These are phyloP conservation scores for Eucidaris tribuloides DNA, from an alignment of 35 echinoderm and acorn worm genomes.

Conservation along the genomic window DNA sequence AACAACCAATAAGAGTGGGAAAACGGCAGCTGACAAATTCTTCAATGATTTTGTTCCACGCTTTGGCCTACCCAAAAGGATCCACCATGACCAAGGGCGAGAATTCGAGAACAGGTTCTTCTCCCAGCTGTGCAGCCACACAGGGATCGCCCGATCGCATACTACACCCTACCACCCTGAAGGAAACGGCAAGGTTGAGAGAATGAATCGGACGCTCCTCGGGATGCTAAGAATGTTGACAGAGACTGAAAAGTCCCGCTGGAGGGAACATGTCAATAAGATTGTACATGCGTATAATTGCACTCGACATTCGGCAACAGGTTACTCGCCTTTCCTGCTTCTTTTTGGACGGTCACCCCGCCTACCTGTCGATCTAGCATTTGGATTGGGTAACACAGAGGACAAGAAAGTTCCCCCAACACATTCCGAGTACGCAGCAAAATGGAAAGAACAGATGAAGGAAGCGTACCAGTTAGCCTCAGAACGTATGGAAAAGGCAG, in stretches of 20 bases:
- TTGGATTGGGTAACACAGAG: conserved; percentile 8
- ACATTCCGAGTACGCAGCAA: neutral
- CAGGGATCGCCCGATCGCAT: neutral
- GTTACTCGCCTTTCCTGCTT: conserved; percentile 30
- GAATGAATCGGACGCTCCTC: neutral
- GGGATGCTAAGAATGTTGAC: neutral
- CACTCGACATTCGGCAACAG: conserved; percentile 5
- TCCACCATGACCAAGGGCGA: conserved; percentile 61
- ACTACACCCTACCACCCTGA: conserved; percentile 21
- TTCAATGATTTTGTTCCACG: conserved; percentile 45
- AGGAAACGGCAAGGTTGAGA: neutral
- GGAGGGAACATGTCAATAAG: neutral
- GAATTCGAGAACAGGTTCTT: conserved; percentile 44
- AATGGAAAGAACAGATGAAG: conserved; percentile 31
- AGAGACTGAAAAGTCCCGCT: conserved; percentile 2
- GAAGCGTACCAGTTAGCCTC: conserved; percentile 25
- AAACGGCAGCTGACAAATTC: conserved; percentile 49
- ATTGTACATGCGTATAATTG: conserved; percentile 49
- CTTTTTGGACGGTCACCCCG: conserved; percentile 34
- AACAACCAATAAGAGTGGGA: conserved; percentile 47
- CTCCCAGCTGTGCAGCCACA: neutral
- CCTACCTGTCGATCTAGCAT: conserved; percentile 34
- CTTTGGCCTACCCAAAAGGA: conserved; percentile 36
- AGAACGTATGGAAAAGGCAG: neutral
- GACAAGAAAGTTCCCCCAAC: neutral